Base-by-base conservation (phyloP, 2,797 vertebrate species). In the Corythornis leucogaster region DNA sequence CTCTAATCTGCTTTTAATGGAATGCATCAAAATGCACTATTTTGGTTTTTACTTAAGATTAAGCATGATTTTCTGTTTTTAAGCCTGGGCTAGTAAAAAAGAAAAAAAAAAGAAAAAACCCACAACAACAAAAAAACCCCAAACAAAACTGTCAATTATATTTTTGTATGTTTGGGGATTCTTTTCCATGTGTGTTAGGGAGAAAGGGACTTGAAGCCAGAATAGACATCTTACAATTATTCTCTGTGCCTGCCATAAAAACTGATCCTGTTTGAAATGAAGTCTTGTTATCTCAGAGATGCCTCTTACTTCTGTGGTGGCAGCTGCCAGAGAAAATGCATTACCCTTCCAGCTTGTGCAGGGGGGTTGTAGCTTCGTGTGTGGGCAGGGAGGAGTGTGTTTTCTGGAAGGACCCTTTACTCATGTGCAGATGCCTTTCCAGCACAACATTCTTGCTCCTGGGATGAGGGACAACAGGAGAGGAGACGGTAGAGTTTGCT, bases 231-330 rank as follows among this genome's bases (percentile, higher is more conserved):
- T 92, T 81, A 55, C 67, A 67, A 69, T 93, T 93, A 73, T 87
- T 88, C 85, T 74, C 42, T 74, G n/a, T 80, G 90, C 84, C 62
- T 91, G 88, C 94, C 81, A 58, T 85, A 76, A 95, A 87, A 92
- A 48, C 51, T 3, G 2, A 69, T 89, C 51, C 66, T 76, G 48
- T 83, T 90, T 75, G 88, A 90, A 85, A 80, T 35, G 66, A 90
- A 95, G 59, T 66, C 87, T 73, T 83, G 70, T 86, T 92, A 86
- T 93, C 91, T 93, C 85, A 66, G 87, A 85, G 84, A 92, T 71
- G 58, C 31, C 31, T 92, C 62, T 93, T 88, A 76, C 7, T 66
- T 93, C 71, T 93, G 75, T 4, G 4, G 58, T 90, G 86, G 86
- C 88, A 91, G 78, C 80, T 94, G 88, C 76, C 90, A 82, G 77